These are phyloP conservation scores for Volucella zonaria DNA, from an alignment of 2,888 invertebrate species.

Conservation along the genomic window DNA sequence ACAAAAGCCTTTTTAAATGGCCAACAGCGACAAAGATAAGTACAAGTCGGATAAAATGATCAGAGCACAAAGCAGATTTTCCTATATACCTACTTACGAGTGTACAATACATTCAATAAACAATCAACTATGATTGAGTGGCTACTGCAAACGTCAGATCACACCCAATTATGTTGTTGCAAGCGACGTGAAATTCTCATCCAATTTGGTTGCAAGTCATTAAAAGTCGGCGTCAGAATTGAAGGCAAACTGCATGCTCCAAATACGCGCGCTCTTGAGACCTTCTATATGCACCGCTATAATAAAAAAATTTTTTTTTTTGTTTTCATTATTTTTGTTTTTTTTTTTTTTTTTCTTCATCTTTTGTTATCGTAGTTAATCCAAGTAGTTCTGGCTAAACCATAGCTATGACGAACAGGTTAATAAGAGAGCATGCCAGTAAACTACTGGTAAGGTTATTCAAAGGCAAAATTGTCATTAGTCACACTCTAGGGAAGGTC, in stretches of 20 bases:
- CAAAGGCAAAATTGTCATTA: conserved; percentile 40
- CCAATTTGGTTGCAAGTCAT: conserved; percentile 25
- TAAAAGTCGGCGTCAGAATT: conserved; percentile 31
- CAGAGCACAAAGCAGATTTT: conserved; percentile 21
- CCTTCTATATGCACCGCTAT: conserved; percentile 20
- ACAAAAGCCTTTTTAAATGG: conserved; percentile 12
- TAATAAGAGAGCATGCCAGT: neutral
- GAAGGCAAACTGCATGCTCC: conserved; percentile 64
- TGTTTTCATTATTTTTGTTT: neutral
- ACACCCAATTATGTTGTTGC: conserved; percentile 54
- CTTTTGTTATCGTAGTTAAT: neutral
- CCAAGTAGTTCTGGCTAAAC: conserved; percentile 2
- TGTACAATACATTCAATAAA: neutral
- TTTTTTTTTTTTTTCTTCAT: conserved; percentile 5
- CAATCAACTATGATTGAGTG: conserved; percentile 19
- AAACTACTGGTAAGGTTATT: neutral
- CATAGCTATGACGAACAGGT: neutral
- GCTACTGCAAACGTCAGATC: conserved; percentile 19
- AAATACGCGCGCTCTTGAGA: conserved; percentile 47
- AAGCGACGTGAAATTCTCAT: conserved; percentile 28
- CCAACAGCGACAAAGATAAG: conserved; percentile 20
- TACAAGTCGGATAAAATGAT: neutral
- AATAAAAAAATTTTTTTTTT: neutral
- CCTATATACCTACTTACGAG: neutral
- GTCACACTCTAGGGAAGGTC: conserved; percentile 39